Base-by-base conservation (phyloP, 2,797 vertebrate species). In the Ambastaia sidthimunki region DNA sequence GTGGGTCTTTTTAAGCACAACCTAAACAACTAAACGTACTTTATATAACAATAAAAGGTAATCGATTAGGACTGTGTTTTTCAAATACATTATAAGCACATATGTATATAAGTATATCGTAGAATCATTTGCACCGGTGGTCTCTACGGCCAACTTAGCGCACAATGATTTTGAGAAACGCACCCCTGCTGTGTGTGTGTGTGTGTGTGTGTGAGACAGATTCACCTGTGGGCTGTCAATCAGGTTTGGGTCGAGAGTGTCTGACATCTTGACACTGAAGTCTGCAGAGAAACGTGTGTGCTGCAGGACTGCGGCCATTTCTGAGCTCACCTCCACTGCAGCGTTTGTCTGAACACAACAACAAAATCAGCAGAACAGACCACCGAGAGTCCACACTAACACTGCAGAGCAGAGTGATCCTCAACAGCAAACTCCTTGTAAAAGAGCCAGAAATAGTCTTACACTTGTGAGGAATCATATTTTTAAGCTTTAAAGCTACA, bases 281-380 rank as follows among this genome's bases (percentile, higher is more conserved):
- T 93, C 92, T 0, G 86, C 7, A 7, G 67, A 86, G 80, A 93
- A 94, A 31, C 92, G 90, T 13, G 92, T 92, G 72, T 66, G 84
- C 82, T 89, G 90, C 37, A 94, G 89, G 25, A 93, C 79, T 6
- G 86, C 62, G 10, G 92, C 90, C 89, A 90, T 89, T 74, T 93
- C 90, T 65, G 81, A 86, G 7, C 88, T 85, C 2, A 94, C 91
- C 50, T 90, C 80, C 69, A 90, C 81, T 1, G 87, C 57, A 59
- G 88, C 82, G 2, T 89, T 89, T 80, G 83, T 92, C 93, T 94
- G 87, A 70, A 83, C 1, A 50, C 23, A 54, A n/a, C n/a, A 16
- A 16, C 18, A n/a, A n/a, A n/a, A n/a, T n/a, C n/a, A n/a, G n/a
- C 62, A 60, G 19, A 63, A 60, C 48, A 19, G 15, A 18, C 10